Evolutionary conservation across 2,888 invertebrate genomes (phyloP).

Genomic region (Nomada goodeniana): DNA sequence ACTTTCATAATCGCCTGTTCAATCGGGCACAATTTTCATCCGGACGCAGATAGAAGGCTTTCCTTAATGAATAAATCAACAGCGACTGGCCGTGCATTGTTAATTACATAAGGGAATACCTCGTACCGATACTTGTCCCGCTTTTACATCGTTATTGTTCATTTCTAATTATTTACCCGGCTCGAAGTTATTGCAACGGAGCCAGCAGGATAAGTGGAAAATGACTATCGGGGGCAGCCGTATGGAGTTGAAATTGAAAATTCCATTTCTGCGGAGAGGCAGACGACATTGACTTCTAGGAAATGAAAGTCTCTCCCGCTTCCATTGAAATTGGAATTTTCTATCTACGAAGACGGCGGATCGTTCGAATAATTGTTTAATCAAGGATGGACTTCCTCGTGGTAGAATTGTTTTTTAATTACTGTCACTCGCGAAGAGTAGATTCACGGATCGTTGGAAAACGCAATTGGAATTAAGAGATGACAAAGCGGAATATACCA

Average conservation of each 20-base stretch:
- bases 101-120: too few species aligned
- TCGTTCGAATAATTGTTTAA: neutral
- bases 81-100: too few species aligned
- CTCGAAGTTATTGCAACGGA: neutral
- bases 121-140: too few species aligned
- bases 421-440: neutral
- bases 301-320: neutral
- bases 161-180: neutral
- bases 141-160: too few species aligned
- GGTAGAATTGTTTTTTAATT: neutral
- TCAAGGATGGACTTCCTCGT: neutral
- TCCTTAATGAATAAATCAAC: constrained; percentile 29
- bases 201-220: too few species aligned
- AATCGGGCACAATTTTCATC: neutral
- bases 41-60: constrained; percentile 4
- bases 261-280: neutral
- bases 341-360: neutral
- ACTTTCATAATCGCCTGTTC: too few species aligned
- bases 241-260: constrained; percentile 19
- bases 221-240: too few species aligned
- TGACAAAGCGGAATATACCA: neutral
- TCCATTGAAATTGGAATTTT: neutral
- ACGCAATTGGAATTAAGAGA: constrained; percentile 22
- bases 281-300: constrained; percentile 6
- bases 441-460: neutral